Conservation (phyloP, 2,113 vertebrate genomes). For the Tychaedon coryphoeus region DNA sequence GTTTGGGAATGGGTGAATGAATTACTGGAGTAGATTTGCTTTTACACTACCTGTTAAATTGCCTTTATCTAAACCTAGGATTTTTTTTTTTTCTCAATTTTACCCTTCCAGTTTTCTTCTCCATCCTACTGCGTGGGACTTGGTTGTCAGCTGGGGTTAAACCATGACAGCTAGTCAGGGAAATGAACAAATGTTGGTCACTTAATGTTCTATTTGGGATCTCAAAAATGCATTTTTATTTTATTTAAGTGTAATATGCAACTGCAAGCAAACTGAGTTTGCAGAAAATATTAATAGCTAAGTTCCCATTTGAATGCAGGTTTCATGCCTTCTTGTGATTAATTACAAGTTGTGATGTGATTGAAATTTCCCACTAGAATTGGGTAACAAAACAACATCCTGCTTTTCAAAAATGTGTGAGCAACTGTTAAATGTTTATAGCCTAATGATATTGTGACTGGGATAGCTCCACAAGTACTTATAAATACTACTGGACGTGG, state of each 20-base stretch:
- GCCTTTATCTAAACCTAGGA: background rate
- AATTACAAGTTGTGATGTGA: background rate
- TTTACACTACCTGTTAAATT: background rate
- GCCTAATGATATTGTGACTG: background rate
- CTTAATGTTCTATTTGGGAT: background rate
- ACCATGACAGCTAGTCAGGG: background rate
- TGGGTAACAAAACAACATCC: background rate
- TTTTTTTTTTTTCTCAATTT: background rate
- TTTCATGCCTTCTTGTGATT: background rate
- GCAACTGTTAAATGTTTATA: background rate
- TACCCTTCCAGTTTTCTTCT: background rate
- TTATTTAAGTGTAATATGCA: background rate
- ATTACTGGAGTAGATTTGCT: background rate
- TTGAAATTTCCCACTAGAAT: background rate
- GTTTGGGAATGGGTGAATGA: background rate
- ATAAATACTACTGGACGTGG: background rate
- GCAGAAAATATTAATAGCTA: background rate
- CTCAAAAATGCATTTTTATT: background rate
- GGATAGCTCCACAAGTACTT: background rate
- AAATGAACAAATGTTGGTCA: background rate
- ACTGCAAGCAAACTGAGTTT: background rate
- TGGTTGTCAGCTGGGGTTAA: background rate
- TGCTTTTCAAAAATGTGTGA: background rate
- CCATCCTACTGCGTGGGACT: background rate
- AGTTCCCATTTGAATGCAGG: background rate